Conservation (phyloP, 2,888 invertebrate genomes). For the Melanargia galathea region DNA sequence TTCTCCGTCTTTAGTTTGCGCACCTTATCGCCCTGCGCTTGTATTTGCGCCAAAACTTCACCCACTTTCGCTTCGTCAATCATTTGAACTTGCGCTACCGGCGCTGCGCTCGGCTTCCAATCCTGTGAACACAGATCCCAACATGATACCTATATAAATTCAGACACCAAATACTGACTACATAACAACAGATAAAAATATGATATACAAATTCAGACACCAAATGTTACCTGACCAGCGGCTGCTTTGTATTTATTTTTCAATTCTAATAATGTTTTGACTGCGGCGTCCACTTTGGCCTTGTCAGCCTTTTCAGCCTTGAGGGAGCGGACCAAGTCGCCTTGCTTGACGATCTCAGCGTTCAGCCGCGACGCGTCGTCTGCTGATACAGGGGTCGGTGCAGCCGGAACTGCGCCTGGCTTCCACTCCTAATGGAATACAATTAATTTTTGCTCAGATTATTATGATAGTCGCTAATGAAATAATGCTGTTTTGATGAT, state of each 20-base stretch:
- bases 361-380: conserved; percentile 41
- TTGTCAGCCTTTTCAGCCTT: conserved; percentile 84
- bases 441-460: background rate
- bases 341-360: conserved; percentile 80
- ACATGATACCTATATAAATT: background rate
- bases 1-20: conserved; percentile 87
- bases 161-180: background rate
- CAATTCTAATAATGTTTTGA: conserved; percentile 84
- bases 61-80: conserved; percentile 48
- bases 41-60: conserved; percentile 63
- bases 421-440: background rate
- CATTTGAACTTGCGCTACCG: conserved; percentile 23
- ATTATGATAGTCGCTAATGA: too few species aligned
- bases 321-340: conserved; percentile 86
- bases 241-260: conserved; percentile 88
- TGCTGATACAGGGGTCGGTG: background rate
- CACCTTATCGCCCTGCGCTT: conserved; percentile 86
- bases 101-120: conserved; percentile 52
- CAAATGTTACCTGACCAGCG: conserved; percentile 53
- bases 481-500: too few species aligned
- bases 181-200: too few species aligned
- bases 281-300: conserved; percentile 61
- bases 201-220: background rate
- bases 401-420: conserved; percentile 29
- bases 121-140: conserved; percentile 43